Evolutionary conservation across 2,888 invertebrate species (phyloP).

Genomic region (Oscheius sp.): DNA sequence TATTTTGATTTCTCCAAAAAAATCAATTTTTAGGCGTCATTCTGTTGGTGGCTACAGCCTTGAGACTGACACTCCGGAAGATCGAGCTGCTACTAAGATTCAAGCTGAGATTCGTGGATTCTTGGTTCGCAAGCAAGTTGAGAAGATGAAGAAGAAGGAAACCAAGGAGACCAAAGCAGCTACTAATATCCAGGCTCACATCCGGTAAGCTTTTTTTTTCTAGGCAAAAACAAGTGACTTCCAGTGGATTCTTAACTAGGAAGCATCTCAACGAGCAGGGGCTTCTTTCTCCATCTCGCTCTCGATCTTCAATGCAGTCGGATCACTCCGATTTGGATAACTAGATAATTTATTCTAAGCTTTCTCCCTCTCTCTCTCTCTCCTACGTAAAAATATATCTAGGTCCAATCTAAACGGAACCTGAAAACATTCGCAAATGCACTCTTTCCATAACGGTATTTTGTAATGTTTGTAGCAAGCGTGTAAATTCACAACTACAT

Average conservation of each 20-base stretch:
- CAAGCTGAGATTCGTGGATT: slow-evolving; percentile 68
- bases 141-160: slow-evolving; percentile 81
- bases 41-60: slow-evolving; percentile 66
- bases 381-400: background rate
- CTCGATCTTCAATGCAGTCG: slow-evolving; percentile 61
- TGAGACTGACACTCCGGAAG: slow-evolving; percentile 62
- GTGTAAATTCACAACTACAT: slow-evolving; percentile 3
- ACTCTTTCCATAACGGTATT: slow-evolving; percentile 25
- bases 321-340: slow-evolving; percentile 25
- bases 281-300: slow-evolving; percentile 60
- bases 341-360: background rate
- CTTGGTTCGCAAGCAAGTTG: slow-evolving; percentile 64
- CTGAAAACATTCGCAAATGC: slow-evolving; percentile 12
- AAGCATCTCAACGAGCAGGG: slow-evolving; percentile 67
- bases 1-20: background rate
- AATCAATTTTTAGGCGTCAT: slow-evolving; percentile 53
- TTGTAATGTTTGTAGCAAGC: slow-evolving; percentile 15
- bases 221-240: slow-evolving; percentile 12
- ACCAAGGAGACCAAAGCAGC: slow-evolving; percentile 88
- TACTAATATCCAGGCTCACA: slow-evolving; percentile 89
- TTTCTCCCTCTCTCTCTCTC: background rate
- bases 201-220: slow-evolving; percentile 76
- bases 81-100: slow-evolving; percentile 67
- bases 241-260: slow-evolving; percentile 66
- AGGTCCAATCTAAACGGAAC: background rate